Evolutionary conservation across 2,113 vertebrate species (phyloP).

Genomic region (Nettapus auritus): DNA sequence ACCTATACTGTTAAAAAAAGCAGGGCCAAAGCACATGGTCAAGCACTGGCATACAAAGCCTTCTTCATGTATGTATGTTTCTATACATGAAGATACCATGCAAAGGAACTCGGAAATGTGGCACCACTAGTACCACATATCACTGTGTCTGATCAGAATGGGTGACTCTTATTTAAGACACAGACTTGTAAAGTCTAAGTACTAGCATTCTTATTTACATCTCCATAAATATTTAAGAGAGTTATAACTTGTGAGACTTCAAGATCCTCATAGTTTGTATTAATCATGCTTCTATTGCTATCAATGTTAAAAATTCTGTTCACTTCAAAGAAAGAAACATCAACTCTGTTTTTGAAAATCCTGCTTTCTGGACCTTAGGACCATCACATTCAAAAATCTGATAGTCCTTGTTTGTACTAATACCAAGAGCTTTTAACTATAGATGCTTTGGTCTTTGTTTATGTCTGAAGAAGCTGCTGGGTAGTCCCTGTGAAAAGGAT

Average conservation of each 20-base stretch:
- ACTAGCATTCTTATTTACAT: neutral
- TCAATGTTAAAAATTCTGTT: neutral
- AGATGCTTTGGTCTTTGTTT: neutral
- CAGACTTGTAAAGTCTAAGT: neutral
- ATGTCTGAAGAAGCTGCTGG: neutral
- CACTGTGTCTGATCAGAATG: neutral
- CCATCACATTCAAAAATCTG: neutral
- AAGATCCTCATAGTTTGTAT: neutral
- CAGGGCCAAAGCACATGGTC: neutral
- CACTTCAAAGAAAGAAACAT: neutral
- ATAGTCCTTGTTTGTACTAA: neutral
- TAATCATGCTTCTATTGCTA: neutral
- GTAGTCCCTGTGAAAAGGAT: neutral
- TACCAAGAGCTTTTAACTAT: neutral
- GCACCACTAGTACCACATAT: neutral
- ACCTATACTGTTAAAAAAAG: neutral
- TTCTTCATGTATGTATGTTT: neutral
- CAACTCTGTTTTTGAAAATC: neutral
- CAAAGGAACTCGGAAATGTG: neutral
- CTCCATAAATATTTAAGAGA: neutral
- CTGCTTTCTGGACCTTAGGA: neutral
- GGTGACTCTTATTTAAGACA: neutral
- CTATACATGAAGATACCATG: neutral
- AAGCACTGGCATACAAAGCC: neutral
- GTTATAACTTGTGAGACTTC: neutral